Percentiles rank a stretch among this genome's conserved stretches.
Conservation (phyloP, 2,888 invertebrate genomes). For the Monoplex corrugatus region DNA sequence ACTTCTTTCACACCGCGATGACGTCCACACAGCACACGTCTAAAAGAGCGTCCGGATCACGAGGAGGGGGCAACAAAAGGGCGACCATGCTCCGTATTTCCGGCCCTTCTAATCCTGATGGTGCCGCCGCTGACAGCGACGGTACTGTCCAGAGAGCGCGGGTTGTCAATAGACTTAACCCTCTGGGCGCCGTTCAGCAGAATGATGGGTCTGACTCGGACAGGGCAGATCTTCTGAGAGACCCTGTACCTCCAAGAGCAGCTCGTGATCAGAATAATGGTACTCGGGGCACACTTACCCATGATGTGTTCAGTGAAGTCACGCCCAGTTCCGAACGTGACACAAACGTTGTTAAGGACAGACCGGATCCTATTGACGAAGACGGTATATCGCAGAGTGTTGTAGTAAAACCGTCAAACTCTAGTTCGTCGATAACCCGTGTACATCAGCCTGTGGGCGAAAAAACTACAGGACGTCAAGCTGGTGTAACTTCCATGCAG, state of each 20-base stretch:
- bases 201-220: not conserved
- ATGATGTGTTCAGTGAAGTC: not conserved
- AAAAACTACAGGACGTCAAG: no score
- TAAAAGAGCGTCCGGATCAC: not conserved
- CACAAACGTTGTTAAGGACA: not conserved
- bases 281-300: no score
- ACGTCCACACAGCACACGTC: not conserved
- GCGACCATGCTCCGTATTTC: not conserved
- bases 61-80: not conserved
- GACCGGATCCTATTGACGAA: not conserved
- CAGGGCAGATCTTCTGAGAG: not conserved
- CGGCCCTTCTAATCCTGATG: not conserved
- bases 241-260: no score
- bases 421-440: not conserved
- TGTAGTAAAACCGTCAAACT: not conserved
- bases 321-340: not conserved
- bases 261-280: no score
- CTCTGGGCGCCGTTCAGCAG: no score
- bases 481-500: not conserved
- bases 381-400: not conserved
- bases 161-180: no score
- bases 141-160: no score
- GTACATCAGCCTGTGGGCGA: not conserved
- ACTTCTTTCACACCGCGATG: not conserved
- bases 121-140: not conserved